phyloP scores from a whole-genome alignment of 2,888 invertebrate species.

The Lasioglossum lativentre region DNA sequence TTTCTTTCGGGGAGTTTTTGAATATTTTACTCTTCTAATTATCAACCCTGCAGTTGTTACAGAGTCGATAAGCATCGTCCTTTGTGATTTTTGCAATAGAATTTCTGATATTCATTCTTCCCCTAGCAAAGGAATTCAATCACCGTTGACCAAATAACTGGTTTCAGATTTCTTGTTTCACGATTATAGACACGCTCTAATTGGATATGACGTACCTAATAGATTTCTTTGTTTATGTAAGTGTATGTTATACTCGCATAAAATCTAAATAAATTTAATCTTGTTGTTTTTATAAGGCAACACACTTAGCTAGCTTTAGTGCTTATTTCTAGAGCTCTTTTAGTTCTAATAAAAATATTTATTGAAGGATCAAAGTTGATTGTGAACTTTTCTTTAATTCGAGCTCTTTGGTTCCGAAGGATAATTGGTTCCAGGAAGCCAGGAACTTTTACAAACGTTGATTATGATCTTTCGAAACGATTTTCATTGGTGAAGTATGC shows the following conservation, averaged over 20 bases:
- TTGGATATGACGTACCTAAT: no score
- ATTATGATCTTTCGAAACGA: constrained; percentile 67
- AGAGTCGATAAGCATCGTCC: no score
- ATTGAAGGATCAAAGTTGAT: background rate
- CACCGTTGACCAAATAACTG: background rate
- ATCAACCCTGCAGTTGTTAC: background rate
- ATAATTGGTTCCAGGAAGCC: background rate
- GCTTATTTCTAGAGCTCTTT: background rate
- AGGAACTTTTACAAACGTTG: constrained; percentile 50
- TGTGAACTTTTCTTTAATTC: background rate
- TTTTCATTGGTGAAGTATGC: constrained; percentile 62
- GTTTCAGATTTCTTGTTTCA: background rate
- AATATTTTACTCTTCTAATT: background rate
- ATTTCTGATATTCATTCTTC: background rate
- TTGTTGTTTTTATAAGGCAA: background rate
- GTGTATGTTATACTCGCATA: background rate
- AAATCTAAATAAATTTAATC: background rate
- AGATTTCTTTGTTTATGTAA: no score
- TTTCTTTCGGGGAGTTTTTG: background rate
- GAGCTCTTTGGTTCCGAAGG: background rate
- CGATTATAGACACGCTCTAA: background rate
- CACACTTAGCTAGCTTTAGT: background rate
- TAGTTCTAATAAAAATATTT: background rate
- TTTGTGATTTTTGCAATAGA: background rate
- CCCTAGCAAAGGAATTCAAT: background rate